A percentile compares a stretch with the other conserved stretches of the same genome.
phyloP scores from a whole-genome alignment of 2,797 vertebrate species.

The Thamnophis elegans region DNA sequence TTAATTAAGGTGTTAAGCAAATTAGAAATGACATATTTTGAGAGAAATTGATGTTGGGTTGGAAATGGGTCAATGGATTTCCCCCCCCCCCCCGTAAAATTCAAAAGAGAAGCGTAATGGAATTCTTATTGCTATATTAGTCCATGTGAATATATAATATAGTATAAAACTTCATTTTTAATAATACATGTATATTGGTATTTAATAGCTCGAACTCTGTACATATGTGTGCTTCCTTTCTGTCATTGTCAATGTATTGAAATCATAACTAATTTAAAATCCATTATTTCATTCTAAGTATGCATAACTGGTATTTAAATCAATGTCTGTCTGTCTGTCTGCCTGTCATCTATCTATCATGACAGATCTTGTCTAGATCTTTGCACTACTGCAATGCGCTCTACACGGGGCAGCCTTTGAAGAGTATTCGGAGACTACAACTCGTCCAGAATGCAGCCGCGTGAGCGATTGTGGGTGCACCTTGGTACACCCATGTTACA shows the following conservation, averaged over 20 bases:
- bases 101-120: not conserved
- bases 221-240: not conserved
- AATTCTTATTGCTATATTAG: constrained; percentile 23
- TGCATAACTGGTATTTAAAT: not conserved
- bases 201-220: not conserved
- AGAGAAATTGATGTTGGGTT: constrained; percentile 22
- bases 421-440: too few relatives aligned
- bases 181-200: not conserved
- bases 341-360: not conserved
- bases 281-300: not conserved
- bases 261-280: not conserved
- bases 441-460: too few relatives aligned
- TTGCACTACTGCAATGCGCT: too few relatives aligned
- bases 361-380: not conserved
- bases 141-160: constrained; percentile 21
- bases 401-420: too few relatives aligned
- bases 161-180: constrained; percentile 27
- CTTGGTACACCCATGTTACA: too few relatives aligned
- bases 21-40: constrained; percentile 42
- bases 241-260: not conserved
- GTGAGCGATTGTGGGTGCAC: too few relatives aligned
- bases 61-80: constrained; percentile 10
- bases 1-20: constrained; percentile 48
- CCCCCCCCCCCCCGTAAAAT: not conserved
- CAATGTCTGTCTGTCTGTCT: not conserved